These are phyloP conservation scores for Corvus cornix DNA, from an alignment of 2,113 vertebrate species.

Conservation along the genomic window DNA sequence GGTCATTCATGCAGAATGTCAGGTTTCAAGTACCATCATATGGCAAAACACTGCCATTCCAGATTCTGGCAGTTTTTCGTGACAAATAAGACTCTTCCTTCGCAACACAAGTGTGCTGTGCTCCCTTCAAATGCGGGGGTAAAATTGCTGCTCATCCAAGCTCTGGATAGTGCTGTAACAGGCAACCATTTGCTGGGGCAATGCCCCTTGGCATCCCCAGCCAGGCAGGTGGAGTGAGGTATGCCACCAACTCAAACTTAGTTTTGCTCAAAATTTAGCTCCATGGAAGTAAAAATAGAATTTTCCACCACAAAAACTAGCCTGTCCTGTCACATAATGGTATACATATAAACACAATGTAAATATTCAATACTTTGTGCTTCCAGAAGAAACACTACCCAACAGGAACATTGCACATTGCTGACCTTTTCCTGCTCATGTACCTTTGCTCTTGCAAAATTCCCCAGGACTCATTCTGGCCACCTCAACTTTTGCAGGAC, in stretches of 20 bases:
- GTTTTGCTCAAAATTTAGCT: neutral
- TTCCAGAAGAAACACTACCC: neutral
- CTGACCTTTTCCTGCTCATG: neutral
- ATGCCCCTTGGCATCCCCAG: neutral
- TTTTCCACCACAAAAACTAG: neutral
- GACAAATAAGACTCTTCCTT: neutral
- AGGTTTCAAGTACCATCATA: neutral
- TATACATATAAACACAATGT: neutral
- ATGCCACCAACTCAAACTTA: neutral
- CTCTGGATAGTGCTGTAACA: neutral
- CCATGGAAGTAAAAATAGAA: neutral
- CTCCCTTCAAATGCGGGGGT: neutral
- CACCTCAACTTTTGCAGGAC: neutral
- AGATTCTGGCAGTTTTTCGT: neutral
- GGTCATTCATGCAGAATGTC: neutral
- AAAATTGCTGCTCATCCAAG: neutral
- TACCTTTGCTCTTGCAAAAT: neutral
- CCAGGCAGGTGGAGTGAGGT: neutral
- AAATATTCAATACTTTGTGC: neutral
- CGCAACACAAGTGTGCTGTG: rapidly evolving
- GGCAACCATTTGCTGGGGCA: neutral
- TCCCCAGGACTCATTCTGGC: neutral
- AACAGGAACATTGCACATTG: neutral
- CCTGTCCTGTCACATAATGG: neutral
- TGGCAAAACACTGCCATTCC: neutral